Evolutionary conservation across 2,888 invertebrate species (phyloP).

Genomic region (Phymatocera aterrima): DNA sequence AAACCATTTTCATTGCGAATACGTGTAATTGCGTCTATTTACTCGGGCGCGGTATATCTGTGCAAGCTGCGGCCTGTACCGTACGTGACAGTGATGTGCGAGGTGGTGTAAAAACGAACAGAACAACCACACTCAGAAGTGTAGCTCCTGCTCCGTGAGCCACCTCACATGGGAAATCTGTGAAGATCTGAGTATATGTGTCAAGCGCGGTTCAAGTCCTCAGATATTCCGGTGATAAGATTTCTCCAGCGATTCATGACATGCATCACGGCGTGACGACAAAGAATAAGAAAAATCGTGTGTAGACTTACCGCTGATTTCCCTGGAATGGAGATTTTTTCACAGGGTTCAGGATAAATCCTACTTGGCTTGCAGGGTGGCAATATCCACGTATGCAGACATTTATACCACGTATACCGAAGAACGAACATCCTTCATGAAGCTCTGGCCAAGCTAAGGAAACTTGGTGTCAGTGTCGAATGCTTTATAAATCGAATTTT

Average conservation of each 20-base stretch:
- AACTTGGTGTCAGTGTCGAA: slow-evolving; percentile 10
- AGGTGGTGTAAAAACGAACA: background rate
- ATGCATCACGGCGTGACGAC: slow-evolving; percentile 27
- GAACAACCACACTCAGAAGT: slow-evolving; percentile 22
- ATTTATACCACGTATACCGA: slow-evolving; percentile 28
- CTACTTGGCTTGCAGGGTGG: slow-evolving; percentile 20
- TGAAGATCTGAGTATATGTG: slow-evolving; percentile 63
- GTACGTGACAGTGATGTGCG: slow-evolving; percentile 7
- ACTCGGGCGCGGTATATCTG: background rate
- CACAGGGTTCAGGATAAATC: background rate
- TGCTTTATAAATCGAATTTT: slow-evolving; percentile 35
- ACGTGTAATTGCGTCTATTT: background rate
- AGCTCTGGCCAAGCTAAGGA: background rate
- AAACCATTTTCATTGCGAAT: background rate
- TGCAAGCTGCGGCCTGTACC: background rate
- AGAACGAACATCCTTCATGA: background rate
- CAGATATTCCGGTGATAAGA: slow-evolving; percentile 61
- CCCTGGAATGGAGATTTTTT: background rate
- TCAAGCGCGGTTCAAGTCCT: slow-evolving; percentile 62
- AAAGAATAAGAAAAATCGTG: slow-evolving; percentile 3
- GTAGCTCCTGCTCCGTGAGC: slow-evolving; percentile 53
- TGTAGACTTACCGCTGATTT: slow-evolving; percentile 28
- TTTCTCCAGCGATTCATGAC: slow-evolving; percentile 54
- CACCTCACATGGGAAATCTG: slow-evolving; percentile 66
- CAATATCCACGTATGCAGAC: slow-evolving; percentile 34